Evolutionary conservation across 2,888 invertebrate genomes (phyloP), one percentile per base, ranked within the genome.

Genomic region (Xanthia icteritia): DNA sequence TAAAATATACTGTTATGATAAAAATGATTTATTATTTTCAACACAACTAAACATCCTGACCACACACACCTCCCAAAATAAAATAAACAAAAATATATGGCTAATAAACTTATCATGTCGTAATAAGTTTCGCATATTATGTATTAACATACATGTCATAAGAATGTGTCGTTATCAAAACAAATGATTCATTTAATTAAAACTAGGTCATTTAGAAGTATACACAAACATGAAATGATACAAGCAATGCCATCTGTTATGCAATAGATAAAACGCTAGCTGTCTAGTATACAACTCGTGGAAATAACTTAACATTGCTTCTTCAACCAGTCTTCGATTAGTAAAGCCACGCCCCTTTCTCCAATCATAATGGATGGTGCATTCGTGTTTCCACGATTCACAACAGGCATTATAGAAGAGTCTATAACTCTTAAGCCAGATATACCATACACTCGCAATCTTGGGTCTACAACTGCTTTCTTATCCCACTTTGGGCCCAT

Each of bases 341-440:
- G 77, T 0, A 94, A 81, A 72, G 88, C 91, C 0, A 89, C 93
- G 0, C 94, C 95, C 73, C 89, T 91, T 73, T 98, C 98, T 0
- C 97, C 98, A 69, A 98, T 98, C 98, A 98, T 98, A 17, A 98
- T 97, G 0, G 97, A 97, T 0, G 98, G 98, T 0, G 98, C 98
- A 89, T 98, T 98, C 0, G 98, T 98, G 91, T 98, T 98, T 0
- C 98, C 98, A 82, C 98, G 98, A 0, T 98, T 96, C 48, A 98
- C 97, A 0, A 94, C 95, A 0, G 98, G 99, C 98, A 98, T 98
- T 60, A 99, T 97, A 9, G 98, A 98, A 0, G 98, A 97, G 91
- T 98, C 98, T 1, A 97, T 97, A 0, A 98, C 98, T 72, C 98
- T 96, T 0, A 98, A 90, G 5, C 97, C 93, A 11, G 86, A 72